These are phyloP conservation scores for Noctua pronuba DNA, from an alignment of 2,888 invertebrate species.

Conservation along the genomic window DNA sequence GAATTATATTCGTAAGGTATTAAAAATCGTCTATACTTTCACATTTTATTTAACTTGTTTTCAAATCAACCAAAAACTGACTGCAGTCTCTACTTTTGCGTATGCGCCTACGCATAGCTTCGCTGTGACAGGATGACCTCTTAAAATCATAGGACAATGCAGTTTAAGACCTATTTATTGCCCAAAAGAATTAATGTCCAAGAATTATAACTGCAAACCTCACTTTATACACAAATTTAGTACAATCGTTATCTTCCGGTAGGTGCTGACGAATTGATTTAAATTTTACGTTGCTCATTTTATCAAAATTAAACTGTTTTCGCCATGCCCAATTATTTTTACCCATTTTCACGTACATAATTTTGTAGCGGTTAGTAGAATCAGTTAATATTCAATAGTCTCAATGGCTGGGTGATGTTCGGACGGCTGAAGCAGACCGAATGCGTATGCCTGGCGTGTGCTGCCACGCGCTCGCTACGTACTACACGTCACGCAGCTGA, in stretches of 20 bases:
- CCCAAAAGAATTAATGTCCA: too few relatives aligned
- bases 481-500: background rate
- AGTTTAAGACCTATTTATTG: background rate
- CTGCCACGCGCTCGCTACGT: background rate
- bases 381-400: background rate
- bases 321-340: background rate
- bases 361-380: background rate
- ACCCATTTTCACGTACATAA: background rate
- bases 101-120: background rate
- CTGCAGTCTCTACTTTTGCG: background rate
- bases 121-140: background rate
- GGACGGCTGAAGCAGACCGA: background rate
- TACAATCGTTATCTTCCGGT: background rate
- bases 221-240: background rate
- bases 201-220: background rate
- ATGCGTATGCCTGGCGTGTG: background rate
- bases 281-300: background rate
- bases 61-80: background rate
- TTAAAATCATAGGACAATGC: background rate
- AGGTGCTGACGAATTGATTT: background rate
- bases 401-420: background rate
- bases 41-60: background rate
- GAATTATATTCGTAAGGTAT: background rate
- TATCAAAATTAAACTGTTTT: background rate
- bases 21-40: background rate